phyloP scores from a whole-genome alignment of 2,797 vertebrate species.

The Sparus aurata region DNA sequence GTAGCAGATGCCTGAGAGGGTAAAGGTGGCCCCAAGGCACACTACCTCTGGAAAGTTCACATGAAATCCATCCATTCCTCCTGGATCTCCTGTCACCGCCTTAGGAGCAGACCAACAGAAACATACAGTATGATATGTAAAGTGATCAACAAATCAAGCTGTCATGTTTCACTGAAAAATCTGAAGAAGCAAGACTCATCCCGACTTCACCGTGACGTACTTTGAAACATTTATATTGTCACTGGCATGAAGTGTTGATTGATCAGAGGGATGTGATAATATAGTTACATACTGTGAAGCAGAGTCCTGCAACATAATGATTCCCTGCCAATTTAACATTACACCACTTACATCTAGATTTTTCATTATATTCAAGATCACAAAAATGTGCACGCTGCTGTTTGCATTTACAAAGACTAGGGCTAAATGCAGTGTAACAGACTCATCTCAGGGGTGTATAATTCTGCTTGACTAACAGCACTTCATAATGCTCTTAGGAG shows the following conservation, averaged over 20 bases:
- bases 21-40: slow-evolving; percentile 88
- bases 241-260: not conserved
- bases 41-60: slow-evolving; percentile 82
- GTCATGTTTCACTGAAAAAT: not conserved
- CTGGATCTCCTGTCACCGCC: slow-evolving; percentile 19
- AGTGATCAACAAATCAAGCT: not conserved
- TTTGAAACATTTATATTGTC: not conserved
- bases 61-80: slow-evolving; percentile 83
- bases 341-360: not conserved
- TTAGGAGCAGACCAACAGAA: slow-evolving; percentile 42
- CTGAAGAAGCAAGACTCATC: not conserved
- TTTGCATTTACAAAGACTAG: not conserved
- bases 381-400: not conserved
- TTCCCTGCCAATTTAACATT: not conserved
- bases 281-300: not conserved
- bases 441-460: not conserved
- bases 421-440: not conserved
- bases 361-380: not conserved
- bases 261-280: not conserved
- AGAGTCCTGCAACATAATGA: not conserved
- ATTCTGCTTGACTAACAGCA: not conserved
- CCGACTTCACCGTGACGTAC: not conserved
- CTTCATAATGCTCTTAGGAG: not conserved
- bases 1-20: slow-evolving; percentile 88
- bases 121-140: slow-evolving; percentile 13